Conservation (phyloP, 2,113 vertebrate species). For the Platycercus adscitus region DNA sequence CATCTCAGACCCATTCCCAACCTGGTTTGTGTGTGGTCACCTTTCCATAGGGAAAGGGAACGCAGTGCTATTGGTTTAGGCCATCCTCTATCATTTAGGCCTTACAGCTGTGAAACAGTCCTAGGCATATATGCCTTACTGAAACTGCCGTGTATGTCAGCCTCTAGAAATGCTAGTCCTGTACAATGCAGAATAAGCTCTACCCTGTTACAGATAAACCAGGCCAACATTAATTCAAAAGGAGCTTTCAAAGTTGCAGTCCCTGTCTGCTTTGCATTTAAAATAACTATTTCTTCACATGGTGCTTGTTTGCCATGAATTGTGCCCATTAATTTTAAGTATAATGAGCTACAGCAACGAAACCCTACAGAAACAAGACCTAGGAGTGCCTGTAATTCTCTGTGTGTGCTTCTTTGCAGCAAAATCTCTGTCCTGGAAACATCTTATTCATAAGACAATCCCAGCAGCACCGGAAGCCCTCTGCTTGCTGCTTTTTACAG, state of each 20-base stretch:
- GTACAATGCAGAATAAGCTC: background rate
- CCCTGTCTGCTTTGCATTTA: background rate
- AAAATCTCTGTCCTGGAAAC: background rate
- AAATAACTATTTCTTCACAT: background rate
- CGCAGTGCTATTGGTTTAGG: background rate
- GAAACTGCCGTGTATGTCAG: background rate
- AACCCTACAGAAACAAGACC: background rate
- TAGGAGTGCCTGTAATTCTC: background rate
- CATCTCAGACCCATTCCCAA: background rate
- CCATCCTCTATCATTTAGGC: background rate
- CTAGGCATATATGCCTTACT: background rate
- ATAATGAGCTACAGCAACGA: background rate
- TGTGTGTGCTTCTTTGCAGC: background rate
- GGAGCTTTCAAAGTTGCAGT: background rate
- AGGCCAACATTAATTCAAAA: background rate
- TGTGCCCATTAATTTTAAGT: background rate
- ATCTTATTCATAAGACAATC: background rate
- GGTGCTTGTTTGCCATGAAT: background rate
- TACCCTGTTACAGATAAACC: background rate
- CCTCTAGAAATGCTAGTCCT: background rate
- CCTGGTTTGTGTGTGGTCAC: background rate
- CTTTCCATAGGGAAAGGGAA: background rate
- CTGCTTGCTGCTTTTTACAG: background rate
- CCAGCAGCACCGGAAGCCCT: background rate
- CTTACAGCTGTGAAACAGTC: background rate